Base-by-base conservation (phyloP, 2,888 invertebrate genomes). In the Meghimatium bilineatum region DNA sequence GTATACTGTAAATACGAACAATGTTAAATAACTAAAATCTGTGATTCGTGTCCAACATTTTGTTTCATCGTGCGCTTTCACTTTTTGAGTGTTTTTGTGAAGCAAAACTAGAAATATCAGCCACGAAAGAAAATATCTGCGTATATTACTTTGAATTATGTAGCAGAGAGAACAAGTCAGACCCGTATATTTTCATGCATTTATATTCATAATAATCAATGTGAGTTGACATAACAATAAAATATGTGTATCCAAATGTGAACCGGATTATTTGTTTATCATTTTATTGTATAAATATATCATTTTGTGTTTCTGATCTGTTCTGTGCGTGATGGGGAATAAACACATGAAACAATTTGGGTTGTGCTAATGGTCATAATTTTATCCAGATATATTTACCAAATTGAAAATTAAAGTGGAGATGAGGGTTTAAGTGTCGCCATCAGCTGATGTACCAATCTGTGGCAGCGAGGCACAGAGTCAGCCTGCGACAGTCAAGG, bases 51-150 rank as follows among this genome's bases (percentile, higher is more conserved):
- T 38, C 38, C 38, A 71, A 23, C 71, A 23, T 8, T 20, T 38
- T 71, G 71, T 71, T 38, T 36, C 38, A 71, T 71, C 8, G 71
- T 29, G 71, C 38, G 71, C 71, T 71, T 71, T 71, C 71, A 71
- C 2, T 71, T 71, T 38, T n/a, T n/a, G n/a, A n/a, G n/a, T n/a
- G 38, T 71, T 38, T 38, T 1, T 71, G 23, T 38, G 71, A 38
- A 71, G 38, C 36, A 8, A 38, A 38, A 71, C 36, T 26, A 71
- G 36, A 71, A 71, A 38, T 71, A 38, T 1, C 32, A 20, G 17
- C 17, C 66, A 66, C 32, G 29, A 12, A 32, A 32, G 14, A 32
- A 20, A 63, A 66, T 1, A 66, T n/a, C 5, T 63, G 60, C n/a
- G 6, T 14, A 32, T 1, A 66, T 5, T 63, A 29, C n/a, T 5